Evolutionary conservation across 2,113 vertebrate genomes (phyloP).

Genomic region (Trochalopteron elliotii): DNA sequence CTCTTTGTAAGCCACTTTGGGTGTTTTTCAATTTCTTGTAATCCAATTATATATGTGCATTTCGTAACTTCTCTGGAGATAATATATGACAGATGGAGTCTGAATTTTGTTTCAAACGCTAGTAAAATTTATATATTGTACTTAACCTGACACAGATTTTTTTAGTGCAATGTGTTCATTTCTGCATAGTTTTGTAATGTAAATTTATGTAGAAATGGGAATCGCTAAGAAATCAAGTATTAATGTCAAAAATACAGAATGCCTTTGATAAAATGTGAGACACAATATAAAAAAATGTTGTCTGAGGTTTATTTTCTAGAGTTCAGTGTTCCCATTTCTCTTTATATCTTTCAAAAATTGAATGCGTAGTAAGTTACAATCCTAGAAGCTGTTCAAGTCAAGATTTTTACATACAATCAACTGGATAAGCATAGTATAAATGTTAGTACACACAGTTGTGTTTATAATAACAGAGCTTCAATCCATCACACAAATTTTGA

Average conservation of each 20-base stretch:
- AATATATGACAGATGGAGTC: background rate
- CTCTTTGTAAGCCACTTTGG: background rate
- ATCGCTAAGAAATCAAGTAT: background rate
- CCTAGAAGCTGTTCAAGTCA: background rate
- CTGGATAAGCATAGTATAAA: background rate
- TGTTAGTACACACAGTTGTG: background rate
- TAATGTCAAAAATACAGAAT: background rate
- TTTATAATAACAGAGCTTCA: background rate
- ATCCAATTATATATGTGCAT: background rate
- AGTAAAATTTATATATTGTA: background rate
- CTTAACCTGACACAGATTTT: background rate
- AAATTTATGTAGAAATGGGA: background rate
- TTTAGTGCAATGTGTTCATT: background rate
- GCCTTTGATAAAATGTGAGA: background rate
- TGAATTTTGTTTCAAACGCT: background rate
- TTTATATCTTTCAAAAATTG: background rate
- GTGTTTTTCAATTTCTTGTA: background rate
- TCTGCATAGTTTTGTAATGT: background rate
- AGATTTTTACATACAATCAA: background rate
- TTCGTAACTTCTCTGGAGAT: background rate
- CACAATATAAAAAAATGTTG: background rate
- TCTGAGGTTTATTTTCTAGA: background rate
- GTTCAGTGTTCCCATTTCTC: background rate
- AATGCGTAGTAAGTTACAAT: background rate
- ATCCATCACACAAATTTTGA: background rate